These are phyloP conservation scores for Phenganax subtilis DNA, from an alignment of 92 coral and sea anemone species.

Conservation along the genomic window DNA sequence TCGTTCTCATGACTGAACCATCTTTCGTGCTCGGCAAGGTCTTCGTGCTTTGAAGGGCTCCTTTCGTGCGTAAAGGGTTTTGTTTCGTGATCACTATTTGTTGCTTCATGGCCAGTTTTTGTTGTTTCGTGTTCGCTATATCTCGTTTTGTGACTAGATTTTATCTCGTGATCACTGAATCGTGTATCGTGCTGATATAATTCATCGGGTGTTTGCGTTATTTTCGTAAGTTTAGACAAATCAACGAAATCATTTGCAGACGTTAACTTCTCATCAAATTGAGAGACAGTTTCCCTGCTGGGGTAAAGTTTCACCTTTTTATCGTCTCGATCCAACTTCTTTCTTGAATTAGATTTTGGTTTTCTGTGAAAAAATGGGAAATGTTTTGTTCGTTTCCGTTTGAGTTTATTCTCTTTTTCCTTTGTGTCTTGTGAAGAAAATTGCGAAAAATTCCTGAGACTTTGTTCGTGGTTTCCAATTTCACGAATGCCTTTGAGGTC, in stretches of 20 bases:
- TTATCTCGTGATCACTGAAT: background rate
- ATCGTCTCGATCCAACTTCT: constrained; percentile 10
- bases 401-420: background rate
- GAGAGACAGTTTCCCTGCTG: background rate
- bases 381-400: constrained; percentile 5
- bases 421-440: background rate
- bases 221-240: background rate
- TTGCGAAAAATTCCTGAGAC: background rate
- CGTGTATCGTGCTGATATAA: background rate
- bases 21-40: background rate
- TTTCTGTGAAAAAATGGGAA: background rate
- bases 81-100: background rate
- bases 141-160: background rate
- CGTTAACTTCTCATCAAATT: background rate
- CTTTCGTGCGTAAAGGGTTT: too few relatives aligned
- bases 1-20: background rate
- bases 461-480: constrained; percentile 54
- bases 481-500: constrained; percentile 73
- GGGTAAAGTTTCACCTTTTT: background rate
- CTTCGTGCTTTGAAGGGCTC: background rate
- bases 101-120: background rate
- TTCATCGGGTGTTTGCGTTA: background rate
- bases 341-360: constrained; percentile 13
- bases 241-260: constrained; percentile 14
- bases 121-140: background rate